Evolutionary conservation across 37 sponge, comb jelly and placozoan genomes (phyloP), one percentile per base, ranked within the genome.

Genomic region (Tethya wilhelma): DNA sequence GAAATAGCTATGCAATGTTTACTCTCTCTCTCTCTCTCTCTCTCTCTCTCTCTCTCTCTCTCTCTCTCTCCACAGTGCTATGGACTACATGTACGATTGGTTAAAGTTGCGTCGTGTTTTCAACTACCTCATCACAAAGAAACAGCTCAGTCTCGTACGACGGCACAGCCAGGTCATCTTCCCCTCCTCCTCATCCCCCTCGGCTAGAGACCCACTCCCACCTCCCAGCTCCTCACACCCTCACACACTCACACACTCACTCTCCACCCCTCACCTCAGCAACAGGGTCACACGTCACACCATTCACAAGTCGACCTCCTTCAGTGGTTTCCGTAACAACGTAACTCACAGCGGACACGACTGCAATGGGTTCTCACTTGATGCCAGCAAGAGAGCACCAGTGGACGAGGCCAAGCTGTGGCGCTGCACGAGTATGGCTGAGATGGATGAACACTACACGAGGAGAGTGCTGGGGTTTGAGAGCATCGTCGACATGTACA

Each of bases 391-490:
- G 44, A 55, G 49, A 28, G 65, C 55, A 34, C 55, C 44, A 23
- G 79, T 83, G 2, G 87, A 93, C 44, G 64, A 78, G 30, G 44
- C 44, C 0, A 67, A 60, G 23, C 20, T 89, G 23, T 32, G n/a
- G 29, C 55, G n/a, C 55, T 44, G 68, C 8, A 63, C 43, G 23
- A 68, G 19, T 26, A 82, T 93, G 14, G 8, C 33, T 0, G 86
- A 88, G 0, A 36, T 89, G 40, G 93, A 93, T 77, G 91, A 93
- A 38, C 62, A 57, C 38, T 93, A 70, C 45, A 67, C 90, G 12
- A 74, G 89, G 71, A 64, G 93, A 11, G 81, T 92, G 63, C 44
- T 79, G 33, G 93, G 89, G 36, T 92, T 87, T 67, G n/a, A 41
- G 37, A 53, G 65, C 44, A 72, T 84, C 39, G 37, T 40, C 34